These are phyloP conservation scores for Cancer borealis DNA, from an alignment of 2,888 invertebrate genomes.

Conservation along the genomic window DNA sequence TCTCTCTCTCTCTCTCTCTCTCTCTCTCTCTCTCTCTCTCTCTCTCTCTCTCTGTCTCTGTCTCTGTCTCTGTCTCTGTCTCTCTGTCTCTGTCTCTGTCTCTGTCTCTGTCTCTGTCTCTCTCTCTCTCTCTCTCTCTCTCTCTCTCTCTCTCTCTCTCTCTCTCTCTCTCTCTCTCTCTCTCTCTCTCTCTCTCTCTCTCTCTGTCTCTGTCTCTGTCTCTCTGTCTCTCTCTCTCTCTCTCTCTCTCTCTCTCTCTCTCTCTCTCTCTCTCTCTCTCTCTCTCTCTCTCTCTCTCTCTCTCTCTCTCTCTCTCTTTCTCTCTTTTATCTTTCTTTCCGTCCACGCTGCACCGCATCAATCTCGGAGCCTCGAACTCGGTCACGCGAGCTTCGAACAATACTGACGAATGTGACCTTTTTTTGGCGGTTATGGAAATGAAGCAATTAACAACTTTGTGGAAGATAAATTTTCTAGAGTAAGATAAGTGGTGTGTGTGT, in stretches of 20 bases:
- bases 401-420: background rate
- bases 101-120: too few relatives aligned
- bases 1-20: conserved; percentile 13
- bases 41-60: too few relatives aligned
- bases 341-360: background rate
- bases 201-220: too few relatives aligned
- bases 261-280: too few relatives aligned
- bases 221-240: too few relatives aligned
- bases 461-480: background rate
- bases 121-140: too few relatives aligned
- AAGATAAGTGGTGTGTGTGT: background rate
- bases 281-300: conserved; percentile 20
- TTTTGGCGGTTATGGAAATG: conserved; percentile 24
- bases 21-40: conserved; percentile 20
- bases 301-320: background rate
- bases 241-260: too few relatives aligned
- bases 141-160: too few relatives aligned
- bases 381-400: background rate
- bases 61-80: too few relatives aligned
- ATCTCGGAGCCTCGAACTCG: background rate
- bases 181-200: too few relatives aligned
- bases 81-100: too few relatives aligned
- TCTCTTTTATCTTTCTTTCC: background rate
- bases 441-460: background rate
- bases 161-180: too few relatives aligned